These are phyloP conservation scores for Parotocinclus haroldoi DNA, from an alignment of 2,797 vertebrate genomes.

Conservation along the genomic window DNA sequence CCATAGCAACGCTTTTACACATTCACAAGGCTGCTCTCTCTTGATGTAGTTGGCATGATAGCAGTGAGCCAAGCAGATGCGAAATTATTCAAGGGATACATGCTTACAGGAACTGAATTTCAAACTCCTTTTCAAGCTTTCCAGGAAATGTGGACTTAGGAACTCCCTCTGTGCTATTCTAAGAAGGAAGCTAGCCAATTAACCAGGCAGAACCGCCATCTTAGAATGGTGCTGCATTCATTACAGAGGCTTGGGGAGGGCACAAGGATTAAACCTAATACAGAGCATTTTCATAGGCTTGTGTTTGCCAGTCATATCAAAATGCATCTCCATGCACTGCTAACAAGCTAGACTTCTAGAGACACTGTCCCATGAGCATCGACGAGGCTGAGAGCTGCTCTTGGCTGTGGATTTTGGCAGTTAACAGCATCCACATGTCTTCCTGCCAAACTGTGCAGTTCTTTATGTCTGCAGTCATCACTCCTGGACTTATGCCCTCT, in stretches of 20 bases:
- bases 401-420: conserved; percentile 50
- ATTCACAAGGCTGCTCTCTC: conserved; percentile 19
- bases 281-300: background rate
- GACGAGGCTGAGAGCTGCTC: conserved; percentile 45
- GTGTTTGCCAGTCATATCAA: background rate
- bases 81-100: conserved; percentile 29
- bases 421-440: conserved; percentile 47
- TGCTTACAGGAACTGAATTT: conserved; percentile 26
- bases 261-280: conserved; percentile 10
- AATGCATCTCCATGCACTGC: conserved; percentile 23
- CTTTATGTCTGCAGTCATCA: conserved; percentile 7
- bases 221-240: conserved; percentile 28
- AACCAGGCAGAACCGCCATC: conserved; percentile 23
- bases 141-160: conserved; percentile 14
- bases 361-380: conserved; percentile 51
- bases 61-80: conserved; percentile 29
- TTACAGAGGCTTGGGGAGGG: conserved; percentile 22
- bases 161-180: conserved; percentile 13
- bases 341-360: conserved; percentile 52
- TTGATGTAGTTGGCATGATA: conserved; percentile 20
- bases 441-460: conserved; percentile 46
- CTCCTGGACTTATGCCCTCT: background rate
- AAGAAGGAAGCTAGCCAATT: conserved; percentile 34
- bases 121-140: conserved; percentile 8
- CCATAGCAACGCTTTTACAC: conserved; percentile 21